Percentiles rank a stretch among this genome's conserved stretches.
Evolutionary conservation across 1,140 invertebrate genomes (phyloP).

Genomic region (Oppia nitens): DNA sequence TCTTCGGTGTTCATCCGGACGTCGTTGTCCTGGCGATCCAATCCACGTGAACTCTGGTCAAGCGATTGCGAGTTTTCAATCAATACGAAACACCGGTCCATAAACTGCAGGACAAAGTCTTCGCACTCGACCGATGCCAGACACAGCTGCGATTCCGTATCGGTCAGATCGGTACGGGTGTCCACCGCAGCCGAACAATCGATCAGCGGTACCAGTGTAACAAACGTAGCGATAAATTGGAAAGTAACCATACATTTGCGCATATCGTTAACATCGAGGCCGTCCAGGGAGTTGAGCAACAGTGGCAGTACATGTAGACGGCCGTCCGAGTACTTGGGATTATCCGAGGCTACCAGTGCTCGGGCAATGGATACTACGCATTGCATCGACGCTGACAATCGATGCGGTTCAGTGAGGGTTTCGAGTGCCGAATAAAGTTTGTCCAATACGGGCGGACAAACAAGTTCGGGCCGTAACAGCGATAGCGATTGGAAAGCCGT

Average conservation of each 20-base stretch:
- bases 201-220: constrained; percentile 55
- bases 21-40: constrained; percentile 26
- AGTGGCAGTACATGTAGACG: constrained; percentile 61
- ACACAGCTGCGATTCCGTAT: constrained; percentile 56
- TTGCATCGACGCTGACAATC: constrained; percentile 58
- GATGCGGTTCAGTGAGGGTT: constrained; percentile 67
- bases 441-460: constrained; percentile 51
- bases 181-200: constrained; percentile 59
- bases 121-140: constrained; percentile 65
- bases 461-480: constrained; percentile 55
- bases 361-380: constrained; percentile 50
- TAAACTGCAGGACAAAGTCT: constrained; percentile 67
- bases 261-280: constrained; percentile 77
- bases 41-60: constrained; percentile 35
- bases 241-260: constrained; percentile 58
- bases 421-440: constrained; percentile 56
- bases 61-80: constrained; percentile 54
- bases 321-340: constrained; percentile 47
- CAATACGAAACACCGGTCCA: constrained; percentile 52
- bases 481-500: constrained; percentile 54
- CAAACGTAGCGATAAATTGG: constrained; percentile 56
- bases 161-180: constrained; percentile 46
- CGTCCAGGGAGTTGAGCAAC: constrained; percentile 57
- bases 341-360: constrained; percentile 39
- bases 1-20: constrained; percentile 47